Base-by-base conservation (phyloP, 2,888 invertebrate species). In the Cheilosia grossa region DNA sequence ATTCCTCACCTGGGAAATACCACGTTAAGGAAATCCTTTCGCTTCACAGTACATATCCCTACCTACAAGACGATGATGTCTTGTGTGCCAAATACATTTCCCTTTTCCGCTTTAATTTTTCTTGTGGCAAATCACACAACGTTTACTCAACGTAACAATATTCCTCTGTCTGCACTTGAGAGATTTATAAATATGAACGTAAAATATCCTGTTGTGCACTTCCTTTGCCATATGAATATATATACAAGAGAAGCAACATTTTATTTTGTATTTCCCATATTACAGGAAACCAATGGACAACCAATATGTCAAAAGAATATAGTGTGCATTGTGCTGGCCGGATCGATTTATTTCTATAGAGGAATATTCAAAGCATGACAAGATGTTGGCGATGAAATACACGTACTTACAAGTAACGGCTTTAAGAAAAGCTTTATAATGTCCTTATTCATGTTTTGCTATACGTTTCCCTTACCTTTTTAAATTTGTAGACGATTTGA, bases 291-390 rank as follows among this genome's bases (percentile, higher is more conserved):
- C 33, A 10, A 33, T 56, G 47, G 56, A 44, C 21, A 69, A 69
- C 56, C 56, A 47, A 56, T 56, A 44, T 69, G 44, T 69, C 33
- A 44, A 56, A 33, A 58, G 44, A 21, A 21, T 47, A 7, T 9
- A 21, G 33, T 15, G 17, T 47, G 30, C 44, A 56, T 56, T 56
- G 56, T 69, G 56, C 33, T 47, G 44, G 69, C 47, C 44, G 56
- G 44, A 70, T 70, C 58, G 58, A 70, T 70, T 70, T 58, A 49
- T 49, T 49, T 44, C 9, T 44, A 44, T n/a, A n/a, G 19, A 47
- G 19, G 19, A 30, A n/a, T 13, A 30, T 53, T 13, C 27, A 15
- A 27, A n/a, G 24, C 53, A 44, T 17, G n/a, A 19, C 47, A 17
- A 19, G 17, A 17, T 19, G 47, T 9, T 44, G 42, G 44, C 17